Percentiles rank a stretch among this genome's conserved stretches.
Evolutionary conservation across 2,797 vertebrate genomes (phyloP).

Genomic region (Brachyalestes nurse): DNA sequence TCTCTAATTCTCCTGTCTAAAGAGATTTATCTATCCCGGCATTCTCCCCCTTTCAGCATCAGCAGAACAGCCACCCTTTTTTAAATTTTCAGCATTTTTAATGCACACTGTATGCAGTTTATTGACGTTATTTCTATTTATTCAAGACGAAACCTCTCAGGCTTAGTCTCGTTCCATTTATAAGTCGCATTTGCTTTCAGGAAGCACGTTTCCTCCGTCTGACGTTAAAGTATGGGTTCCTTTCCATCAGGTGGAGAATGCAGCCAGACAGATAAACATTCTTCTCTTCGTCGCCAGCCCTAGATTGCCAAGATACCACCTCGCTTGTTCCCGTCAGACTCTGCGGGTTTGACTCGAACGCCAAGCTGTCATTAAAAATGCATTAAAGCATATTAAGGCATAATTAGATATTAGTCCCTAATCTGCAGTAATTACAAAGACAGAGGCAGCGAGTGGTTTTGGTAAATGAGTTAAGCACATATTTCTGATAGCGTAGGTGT

Average conservation of each 20-base stretch:
- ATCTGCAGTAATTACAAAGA: conserved; percentile 76
- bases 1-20: conserved; percentile 1
- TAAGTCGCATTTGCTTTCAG: conserved; percentile 11
- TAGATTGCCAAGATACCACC: conserved; percentile 62
- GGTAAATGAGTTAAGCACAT: conserved; percentile 71
- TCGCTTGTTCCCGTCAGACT: conserved; percentile 54
- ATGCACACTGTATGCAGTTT: background rate
- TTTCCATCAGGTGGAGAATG: conserved; percentile 59
- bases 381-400: conserved; percentile 80
- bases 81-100: background rate
- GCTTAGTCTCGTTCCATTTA: background rate
- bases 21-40: background rate
- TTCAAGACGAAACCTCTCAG: background rate
- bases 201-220: background rate
- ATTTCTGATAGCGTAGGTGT: conserved; percentile 64
- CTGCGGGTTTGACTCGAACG: conserved; percentile 69
- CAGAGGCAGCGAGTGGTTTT: conserved; percentile 57
- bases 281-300: conserved; percentile 59
- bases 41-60: background rate
- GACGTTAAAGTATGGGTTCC: background rate
- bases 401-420: conserved; percentile 82
- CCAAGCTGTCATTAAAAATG: conserved; percentile 79
- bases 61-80: background rate
- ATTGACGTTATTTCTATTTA: background rate
- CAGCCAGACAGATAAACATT: conserved; percentile 71